Evolutionary conservation across 1,140 invertebrate genomes (phyloP), one percentile per base, ranked within the genome.

Genomic region (Sitophilus oryzae): DNA sequence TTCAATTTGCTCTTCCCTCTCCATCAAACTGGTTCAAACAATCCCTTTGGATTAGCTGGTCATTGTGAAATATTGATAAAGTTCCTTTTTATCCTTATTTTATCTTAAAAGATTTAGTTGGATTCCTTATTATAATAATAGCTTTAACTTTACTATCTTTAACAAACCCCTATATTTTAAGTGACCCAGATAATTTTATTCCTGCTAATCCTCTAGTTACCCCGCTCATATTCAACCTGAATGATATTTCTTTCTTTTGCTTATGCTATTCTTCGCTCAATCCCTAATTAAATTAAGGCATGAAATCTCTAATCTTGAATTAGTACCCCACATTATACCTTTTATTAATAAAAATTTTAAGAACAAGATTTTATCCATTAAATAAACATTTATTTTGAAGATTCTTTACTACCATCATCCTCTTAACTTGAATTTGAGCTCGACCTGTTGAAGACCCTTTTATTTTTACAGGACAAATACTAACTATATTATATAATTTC

Each of bases 171-270:
- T 78, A 78, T 66, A 41, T 80, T 63, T 67, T 86, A 69, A 73
- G 75, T 60, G 82, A 86, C 62, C 76, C 78, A 14, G 82, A 84
- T 76, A 85, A 85, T 74, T 86, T 84, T 74, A 79, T 73, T 14
- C 74, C 76, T n/a, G 82, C 82, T 36, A 83, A 85, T 58, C 76
- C 79, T n/a, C 64, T 85, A 76, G 74, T 82, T 16, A 86, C 83
- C 0, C 83, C 83, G 62, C 76, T 34, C 83, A 85, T 72, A 86
- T 86, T 77, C 78, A 86, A 77, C 83, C 83, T 52, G 83, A 86
- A 78, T 86, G 81, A 79, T 86, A 86, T 71, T 86, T 86, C 71
- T 71, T 85, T 76, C n/a, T n/a, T 86, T 85, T 77, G 82, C 82
- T 19, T 86, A 87, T 69, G 80, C 83, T 16, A 87, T 87, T 75